Percentiles rank a stretch among this genome's conserved stretches.
Conservation (phyloP, 2,888 invertebrate genomes). For the Octodonta nipae region DNA sequence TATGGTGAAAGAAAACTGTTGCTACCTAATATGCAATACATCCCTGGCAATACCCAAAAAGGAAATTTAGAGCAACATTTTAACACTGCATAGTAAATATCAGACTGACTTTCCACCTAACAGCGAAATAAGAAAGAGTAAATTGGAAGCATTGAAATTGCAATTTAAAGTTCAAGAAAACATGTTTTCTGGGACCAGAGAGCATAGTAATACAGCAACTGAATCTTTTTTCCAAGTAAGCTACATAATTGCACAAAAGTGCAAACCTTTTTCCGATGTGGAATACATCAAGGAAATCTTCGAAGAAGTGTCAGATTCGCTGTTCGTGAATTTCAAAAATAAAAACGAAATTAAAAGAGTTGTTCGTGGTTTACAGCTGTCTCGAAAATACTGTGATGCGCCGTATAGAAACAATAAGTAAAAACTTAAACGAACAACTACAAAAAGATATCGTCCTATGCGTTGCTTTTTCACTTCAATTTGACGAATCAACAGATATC, state of each 20-base stretch:
- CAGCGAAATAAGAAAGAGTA: constrained; percentile 10
- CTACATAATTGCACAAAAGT: constrained; percentile 12
- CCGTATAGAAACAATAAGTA: too few species aligned
- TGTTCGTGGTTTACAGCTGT: too few species aligned
- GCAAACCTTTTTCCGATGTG: too few species aligned
- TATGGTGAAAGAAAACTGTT: constrained; percentile 1
- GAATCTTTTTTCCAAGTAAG: constrained; percentile 11
- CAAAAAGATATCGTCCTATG: too few species aligned
- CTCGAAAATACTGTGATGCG: too few species aligned
- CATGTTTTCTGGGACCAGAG: constrained; percentile 1
- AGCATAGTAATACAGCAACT: constrained; percentile 7
- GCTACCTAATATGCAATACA: constrained; percentile 1
- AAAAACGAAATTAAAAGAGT: constrained; percentile 10
- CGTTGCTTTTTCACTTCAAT: too few species aligned
- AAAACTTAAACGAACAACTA: too few species aligned
- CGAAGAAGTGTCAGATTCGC: constrained; percentile 10
- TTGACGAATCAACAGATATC: too few species aligned
- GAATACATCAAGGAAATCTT: constrained; percentile 14
- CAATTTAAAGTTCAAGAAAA: constrained; percentile 10
- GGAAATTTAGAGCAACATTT: constrained; percentile 1
- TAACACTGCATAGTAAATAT: background rate
- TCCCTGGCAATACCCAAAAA: constrained; percentile 1
- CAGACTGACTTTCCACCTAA: constrained; percentile 6
- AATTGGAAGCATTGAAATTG: constrained; percentile 10
- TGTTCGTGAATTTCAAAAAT: constrained; percentile 13